Base-by-base conservation (phyloP, 2,888 invertebrate species). In the Eristalinus aeneus region DNA sequence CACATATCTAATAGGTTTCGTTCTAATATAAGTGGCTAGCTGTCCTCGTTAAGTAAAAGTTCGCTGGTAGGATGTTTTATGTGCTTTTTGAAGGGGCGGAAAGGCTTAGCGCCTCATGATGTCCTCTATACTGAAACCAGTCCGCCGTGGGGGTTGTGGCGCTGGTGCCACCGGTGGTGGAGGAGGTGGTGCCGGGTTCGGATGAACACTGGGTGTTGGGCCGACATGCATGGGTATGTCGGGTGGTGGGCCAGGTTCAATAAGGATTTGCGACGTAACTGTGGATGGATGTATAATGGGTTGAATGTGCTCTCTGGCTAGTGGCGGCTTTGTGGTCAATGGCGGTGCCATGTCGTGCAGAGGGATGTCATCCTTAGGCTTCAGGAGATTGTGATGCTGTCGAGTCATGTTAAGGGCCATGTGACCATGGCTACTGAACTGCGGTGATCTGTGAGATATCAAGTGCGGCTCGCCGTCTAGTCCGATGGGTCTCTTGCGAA, bases 41-140 rank as follows among this genome's bases (percentile, higher is more conserved):
- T 61, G 77, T 76, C 64, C 22, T 32, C 53, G 36, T 67, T 39
- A 65, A 63, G 20, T 80, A 34, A 58, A 53, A 76, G 67, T 56
- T 71, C 22, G 71, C 76, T 76, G 36, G 46, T 67, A 68, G 65
- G 72, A 80, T 65, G 31, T 46, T 34, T 22, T 56, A 23, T 22
- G 56, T 20, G 10, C 8, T 46, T 46, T 46, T 16, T 16, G 16
- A 16, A 16, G n/a, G 46, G 16, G 67, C 11, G 34, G 9, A 5
- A 12, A 32, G 76, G 5, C 11, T 94, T 94, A 97, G 92, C 97
- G 96, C 90, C 97, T 94, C 97, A 97, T 97, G 89, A 97, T 97
- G 89, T 97, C 97, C 90, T 97, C 97, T 93, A 97, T 97, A 91
- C 97, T 97, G 92, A 97, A 97, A 20, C 97, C 97, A 90, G 97